These are phyloP conservation scores for Propithecus coquereli DNA, from an alignment of 2,113 vertebrate species.

Conservation along the genomic window DNA sequence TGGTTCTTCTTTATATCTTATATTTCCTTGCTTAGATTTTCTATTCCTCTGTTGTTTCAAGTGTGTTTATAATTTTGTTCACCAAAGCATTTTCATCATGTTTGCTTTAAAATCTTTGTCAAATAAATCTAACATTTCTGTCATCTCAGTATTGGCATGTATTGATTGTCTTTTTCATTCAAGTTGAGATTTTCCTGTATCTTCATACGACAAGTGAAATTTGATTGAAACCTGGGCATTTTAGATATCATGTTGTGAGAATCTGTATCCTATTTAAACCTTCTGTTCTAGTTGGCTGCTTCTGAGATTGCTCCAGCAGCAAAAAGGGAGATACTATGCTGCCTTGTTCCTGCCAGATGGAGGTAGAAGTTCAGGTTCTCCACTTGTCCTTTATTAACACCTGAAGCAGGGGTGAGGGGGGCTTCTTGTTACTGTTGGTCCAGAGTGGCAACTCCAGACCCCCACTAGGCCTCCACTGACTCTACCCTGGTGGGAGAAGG, in stretches of 20 bases:
- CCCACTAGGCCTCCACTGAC: neutral
- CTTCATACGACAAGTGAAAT: neutral
- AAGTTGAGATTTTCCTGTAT: neutral
- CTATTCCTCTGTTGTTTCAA: neutral
- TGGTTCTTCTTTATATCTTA: neutral
- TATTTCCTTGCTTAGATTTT: neutral
- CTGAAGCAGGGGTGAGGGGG: too few relatives aligned
- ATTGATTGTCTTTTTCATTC: neutral
- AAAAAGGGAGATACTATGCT: neutral
- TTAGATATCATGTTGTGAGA: neutral
- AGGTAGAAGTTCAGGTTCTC: neutral
- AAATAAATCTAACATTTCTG: neutral
- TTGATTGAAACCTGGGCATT: neutral
- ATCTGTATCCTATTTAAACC: neutral
- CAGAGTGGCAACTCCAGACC: neutral
- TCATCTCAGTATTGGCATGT: neutral
- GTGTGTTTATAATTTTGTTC: neutral
- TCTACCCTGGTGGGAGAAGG: neutral
- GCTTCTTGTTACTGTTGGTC: neutral
- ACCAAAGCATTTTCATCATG: neutral
- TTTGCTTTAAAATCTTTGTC: neutral
- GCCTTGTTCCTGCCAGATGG: neutral
- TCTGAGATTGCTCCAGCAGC: neutral
- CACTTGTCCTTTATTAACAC: neutral
- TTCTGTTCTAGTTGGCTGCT: neutral